Base-by-base conservation (phyloP, 2,797 vertebrate genomes). In the Picus viridis region DNA sequence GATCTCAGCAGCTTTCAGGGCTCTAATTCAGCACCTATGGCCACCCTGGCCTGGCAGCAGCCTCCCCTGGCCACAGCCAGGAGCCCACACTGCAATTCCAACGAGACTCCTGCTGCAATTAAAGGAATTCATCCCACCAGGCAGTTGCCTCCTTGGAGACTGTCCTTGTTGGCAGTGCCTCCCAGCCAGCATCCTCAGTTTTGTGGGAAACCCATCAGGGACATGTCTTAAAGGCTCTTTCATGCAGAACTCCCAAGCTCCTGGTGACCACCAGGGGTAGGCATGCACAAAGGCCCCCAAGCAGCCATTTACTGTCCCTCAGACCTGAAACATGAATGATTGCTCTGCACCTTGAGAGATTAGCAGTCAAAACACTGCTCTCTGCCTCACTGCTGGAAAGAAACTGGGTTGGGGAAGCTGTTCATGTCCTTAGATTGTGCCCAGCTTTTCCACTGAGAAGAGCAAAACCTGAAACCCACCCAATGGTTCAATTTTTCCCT, bases 391-490 rank as follows among this genome's bases (percentile, higher is more conserved):
- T 74, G 72, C 75, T 83, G 69, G 65, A 82, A 94, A 88, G 69
- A 82, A 93, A 92, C 80, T 47, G 63, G 39, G 91, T 95, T 91
- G 58, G 72, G 77, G 93, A 89, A 81, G 59, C 63, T 19, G 19
- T 16, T 77, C 19, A 9, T 64, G 89, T 78, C 82, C 85, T 86
- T 88, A 73, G 79, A 89, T 86, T 91, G 61, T 20, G 51, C 89
- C 94, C 94, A 88, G 32, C 83, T 90, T 94, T 94, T 92, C 92
- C 86, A 86, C 76, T 92, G 80, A 92, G 91, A 63, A 83, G 92
- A 94, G 82, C 76, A 89, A 94, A 93, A 72, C 36, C 65, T 32
- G 63, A 83, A 92, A 86, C 36, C 59, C 30, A 16, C 47, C 8
- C 2, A 16, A 53, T 70, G 89, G 83, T 78, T 95, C 87, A 83